These are phyloP conservation scores for Aleiodes testaceus DNA, from an alignment of 2,888 invertebrate genomes.

Conservation along the genomic window DNA sequence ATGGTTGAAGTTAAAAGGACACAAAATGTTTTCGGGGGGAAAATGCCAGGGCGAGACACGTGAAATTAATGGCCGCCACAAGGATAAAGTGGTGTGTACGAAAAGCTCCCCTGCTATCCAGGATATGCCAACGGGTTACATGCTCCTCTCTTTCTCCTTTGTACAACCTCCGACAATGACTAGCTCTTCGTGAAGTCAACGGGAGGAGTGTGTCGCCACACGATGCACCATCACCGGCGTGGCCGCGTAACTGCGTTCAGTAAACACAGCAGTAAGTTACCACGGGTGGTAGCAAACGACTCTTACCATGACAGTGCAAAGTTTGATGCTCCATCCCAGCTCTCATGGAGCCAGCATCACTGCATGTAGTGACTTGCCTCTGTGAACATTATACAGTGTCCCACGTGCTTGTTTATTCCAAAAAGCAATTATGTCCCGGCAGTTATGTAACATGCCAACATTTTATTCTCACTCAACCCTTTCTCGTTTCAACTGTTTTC, in stretches of 20 bases:
- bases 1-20: constrained; percentile 26
- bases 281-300: constrained; percentile 64
- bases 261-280: constrained; percentile 70
- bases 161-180: constrained; percentile 38
- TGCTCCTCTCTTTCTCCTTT: constrained; percentile 7
- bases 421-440: constrained; percentile 64
- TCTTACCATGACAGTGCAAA: constrained; percentile 62
- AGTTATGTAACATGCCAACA: constrained; percentile 37
- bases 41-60: constrained; percentile 42
- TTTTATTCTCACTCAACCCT: constrained; percentile 17
- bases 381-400: constrained; percentile 40
- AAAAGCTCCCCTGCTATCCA: neutral
- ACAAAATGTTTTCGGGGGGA: constrained; percentile 43
- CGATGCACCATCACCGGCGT: constrained; percentile 33
- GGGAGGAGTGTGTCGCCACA: constrained; percentile 18
- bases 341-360: constrained; percentile 1
- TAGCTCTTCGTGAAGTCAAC: constrained; percentile 42
- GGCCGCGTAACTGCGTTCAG: constrained; percentile 66
- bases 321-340: constrained; percentile 59
- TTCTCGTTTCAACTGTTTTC: constrained; percentile 21
- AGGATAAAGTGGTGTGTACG: constrained; percentile 47
- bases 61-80: constrained; percentile 50
- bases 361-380: constrained; percentile 25
- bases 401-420: constrained; percentile 62
- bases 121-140: constrained; percentile 2